Conservation (phyloP, 2,113 vertebrate genomes). For the Chaetodon auriga region DNA sequence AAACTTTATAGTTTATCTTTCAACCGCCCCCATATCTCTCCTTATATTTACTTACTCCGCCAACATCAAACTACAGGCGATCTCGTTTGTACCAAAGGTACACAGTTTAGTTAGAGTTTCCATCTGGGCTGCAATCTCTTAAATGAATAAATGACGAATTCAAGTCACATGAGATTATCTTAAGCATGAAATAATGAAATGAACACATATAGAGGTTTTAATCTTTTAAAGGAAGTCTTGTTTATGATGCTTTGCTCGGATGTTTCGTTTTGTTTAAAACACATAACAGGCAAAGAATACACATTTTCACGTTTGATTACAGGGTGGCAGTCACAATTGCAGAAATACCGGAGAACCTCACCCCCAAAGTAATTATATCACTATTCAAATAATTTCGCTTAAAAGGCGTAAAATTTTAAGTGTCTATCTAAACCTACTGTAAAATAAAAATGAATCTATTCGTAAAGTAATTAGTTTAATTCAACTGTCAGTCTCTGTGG, state of each 20-base stretch:
- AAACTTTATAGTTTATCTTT: background rate
- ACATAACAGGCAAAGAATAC: too few species aligned
- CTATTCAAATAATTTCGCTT: too few species aligned
- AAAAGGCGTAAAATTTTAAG: too few species aligned
- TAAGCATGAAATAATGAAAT: background rate
- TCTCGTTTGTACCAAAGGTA: background rate
- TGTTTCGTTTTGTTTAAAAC: background rate
- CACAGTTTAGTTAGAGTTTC: background rate
- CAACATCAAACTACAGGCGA: slow-evolving; percentile 23
- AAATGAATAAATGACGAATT: background rate
- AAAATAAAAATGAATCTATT: too few species aligned
- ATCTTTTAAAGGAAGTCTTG: background rate
- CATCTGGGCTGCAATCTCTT: background rate
- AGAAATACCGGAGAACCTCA: too few species aligned
- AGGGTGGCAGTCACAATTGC: too few species aligned
- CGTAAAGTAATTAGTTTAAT: too few species aligned
- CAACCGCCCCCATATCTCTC: background rate
- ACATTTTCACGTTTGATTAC: too few species aligned
- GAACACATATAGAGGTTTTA: background rate
- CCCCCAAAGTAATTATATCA: too few species aligned
- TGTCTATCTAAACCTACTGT: too few species aligned
- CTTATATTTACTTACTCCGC: slow-evolving; percentile 36
- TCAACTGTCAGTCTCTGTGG: background rate
- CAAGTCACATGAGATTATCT: background rate
- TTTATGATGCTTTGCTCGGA: background rate